Base-by-base conservation (phyloP, 2,888 invertebrate species). In the Drosophila imparisetae region DNA sequence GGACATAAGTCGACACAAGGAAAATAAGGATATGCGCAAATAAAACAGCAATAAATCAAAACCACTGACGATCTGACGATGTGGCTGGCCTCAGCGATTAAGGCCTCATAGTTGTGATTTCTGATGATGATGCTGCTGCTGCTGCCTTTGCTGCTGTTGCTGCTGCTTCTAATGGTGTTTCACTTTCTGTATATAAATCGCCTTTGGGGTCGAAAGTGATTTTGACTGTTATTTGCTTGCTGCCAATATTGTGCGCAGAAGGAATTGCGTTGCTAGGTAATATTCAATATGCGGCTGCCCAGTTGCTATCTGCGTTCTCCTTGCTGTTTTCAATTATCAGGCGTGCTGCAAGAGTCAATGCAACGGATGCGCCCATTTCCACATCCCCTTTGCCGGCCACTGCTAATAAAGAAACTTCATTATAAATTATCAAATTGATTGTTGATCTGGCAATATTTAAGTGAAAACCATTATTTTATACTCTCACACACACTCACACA, bases 21-120 rank as follows among this genome's bases (percentile, higher is more conserved):
- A 75, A 86, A 86, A 90, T 89, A 90, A 83, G 86, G 90, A 87
- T 90, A 87, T 87, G 86, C 89, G 90, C 86, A 87, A 87, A 87
- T 87, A 87, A 87, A 89, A 89, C 66, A 74, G 86, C 86, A 87
- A 90, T 87, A 87, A 90, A 87, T 87, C 86, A 87, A 90, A 87
- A 83, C 78, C 76, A 81, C 89, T 90, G 86, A 86, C 89, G 80
- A 89, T 89, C 89, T 82, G 87, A 81, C 76, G 74, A 78, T 83
- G 87, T 66, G 79, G 72, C 63, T 67, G 78, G 83, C 89, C 88
- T 62, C 63, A 75, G 72, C 90, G 90, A 89, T 89, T 89, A 86
- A 75, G 80, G 80, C 83, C 58, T 87, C 81, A 76, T 62, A 72
- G 83, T 69, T 87, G 70, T 84, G 89, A 86, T 83, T 89, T 78